Conservation (phyloP, 2,888 invertebrate genomes). For the Pomacea canaliculata region DNA sequence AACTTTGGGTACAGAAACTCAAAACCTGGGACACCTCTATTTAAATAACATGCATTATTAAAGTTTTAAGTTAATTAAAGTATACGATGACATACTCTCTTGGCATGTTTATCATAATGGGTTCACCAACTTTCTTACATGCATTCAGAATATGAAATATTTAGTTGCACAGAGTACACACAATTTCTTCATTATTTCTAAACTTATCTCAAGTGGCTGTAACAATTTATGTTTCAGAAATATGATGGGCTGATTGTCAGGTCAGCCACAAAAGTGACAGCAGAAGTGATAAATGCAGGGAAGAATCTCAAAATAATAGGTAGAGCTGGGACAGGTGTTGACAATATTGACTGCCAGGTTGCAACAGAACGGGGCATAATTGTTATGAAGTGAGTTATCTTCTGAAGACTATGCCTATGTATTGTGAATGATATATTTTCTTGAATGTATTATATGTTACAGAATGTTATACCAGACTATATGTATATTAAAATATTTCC, state of each 20-base stretch:
- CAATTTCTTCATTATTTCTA: too few relatives aligned
- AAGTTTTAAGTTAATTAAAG: too few relatives aligned
- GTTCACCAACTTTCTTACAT: background rate
- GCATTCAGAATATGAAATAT: background rate
- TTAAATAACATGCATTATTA: too few relatives aligned
- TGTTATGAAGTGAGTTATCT: constrained; percentile 88
- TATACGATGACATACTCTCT: background rate
- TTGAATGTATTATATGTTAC: background rate
- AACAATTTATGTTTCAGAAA: constrained; percentile 75
- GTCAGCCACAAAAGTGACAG: constrained; percentile 94
- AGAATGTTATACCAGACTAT: background rate
- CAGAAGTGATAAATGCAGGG: constrained; percentile 82
- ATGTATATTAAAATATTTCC: too few relatives aligned
- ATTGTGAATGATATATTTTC: background rate
- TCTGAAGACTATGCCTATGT: background rate
- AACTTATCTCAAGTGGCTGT: too few relatives aligned
- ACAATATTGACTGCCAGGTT: constrained; percentile 92
- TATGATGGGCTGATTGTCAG: constrained; percentile 92
- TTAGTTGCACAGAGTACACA: background rate
- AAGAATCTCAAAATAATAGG: constrained; percentile 87
- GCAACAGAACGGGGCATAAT: constrained; percentile 87
- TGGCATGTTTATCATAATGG: background rate
- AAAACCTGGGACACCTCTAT: too few relatives aligned
- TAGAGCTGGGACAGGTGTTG: constrained; percentile 98
- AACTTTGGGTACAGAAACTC: too few relatives aligned